These are phyloP conservation scores for Graphium colonna DNA, from an alignment of 2,888 invertebrate species.

Conservation along the genomic window DNA sequence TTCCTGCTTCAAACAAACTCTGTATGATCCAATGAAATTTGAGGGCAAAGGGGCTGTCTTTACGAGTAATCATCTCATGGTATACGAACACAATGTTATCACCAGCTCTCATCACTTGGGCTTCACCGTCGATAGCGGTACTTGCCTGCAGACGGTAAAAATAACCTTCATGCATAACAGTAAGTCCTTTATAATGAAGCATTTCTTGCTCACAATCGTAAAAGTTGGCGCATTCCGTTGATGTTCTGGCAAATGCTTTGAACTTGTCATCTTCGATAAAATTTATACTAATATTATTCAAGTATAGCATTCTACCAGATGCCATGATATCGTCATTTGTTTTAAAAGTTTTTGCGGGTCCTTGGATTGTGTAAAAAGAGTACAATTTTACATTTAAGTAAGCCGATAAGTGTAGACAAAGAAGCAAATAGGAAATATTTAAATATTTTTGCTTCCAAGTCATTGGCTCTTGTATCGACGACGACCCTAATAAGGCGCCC, in stretches of 20 bases:
- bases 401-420: conserved; percentile 51
- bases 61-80: conserved; percentile 57
- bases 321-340: conserved; percentile 46
- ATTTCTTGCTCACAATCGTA: conserved; percentile 40
- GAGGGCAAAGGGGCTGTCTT: conserved; percentile 38
- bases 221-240: conserved; percentile 44
- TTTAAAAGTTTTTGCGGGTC: conserved; percentile 46
- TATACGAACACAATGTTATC: conserved; percentile 52
- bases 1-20: conserved; percentile 57
- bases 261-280: conserved; percentile 48
- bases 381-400: conserved; percentile 56
- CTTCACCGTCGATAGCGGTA: conserved; percentile 53
- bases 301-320: conserved; percentile 44
- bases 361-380: conserved; percentile 55
- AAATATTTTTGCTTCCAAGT: conserved; percentile 53
- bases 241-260: conserved; percentile 40
- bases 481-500: conserved; percentile 53
- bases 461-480: conserved; percentile 42
- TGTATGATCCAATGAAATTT: conserved; percentile 38
- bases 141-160: conserved; percentile 44
- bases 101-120: conserved; percentile 41
- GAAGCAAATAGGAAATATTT: conserved; percentile 46
- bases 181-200: conserved; percentile 45
- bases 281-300: conserved; percentile 41
- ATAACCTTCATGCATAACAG: conserved; percentile 43